Evolutionary conservation across 2,113 vertebrate species (phyloP).

Genomic region (Ursus arctos): DNA sequence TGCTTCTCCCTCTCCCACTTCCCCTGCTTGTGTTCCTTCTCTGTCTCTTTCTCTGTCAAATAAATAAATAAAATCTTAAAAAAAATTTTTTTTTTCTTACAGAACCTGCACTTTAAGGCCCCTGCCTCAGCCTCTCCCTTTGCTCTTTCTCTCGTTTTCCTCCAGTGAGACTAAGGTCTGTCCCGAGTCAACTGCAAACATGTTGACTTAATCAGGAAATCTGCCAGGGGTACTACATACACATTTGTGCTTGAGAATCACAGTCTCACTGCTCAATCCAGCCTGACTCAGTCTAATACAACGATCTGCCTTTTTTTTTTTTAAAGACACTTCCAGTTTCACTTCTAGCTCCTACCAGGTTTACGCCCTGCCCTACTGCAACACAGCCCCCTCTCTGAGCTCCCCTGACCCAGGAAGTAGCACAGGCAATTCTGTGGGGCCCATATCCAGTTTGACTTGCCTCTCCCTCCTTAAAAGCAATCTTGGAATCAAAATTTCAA

Average conservation of each 20-base stretch:
- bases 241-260: constrained; percentile 10
- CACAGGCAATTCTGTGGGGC: neutral
- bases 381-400: neutral
- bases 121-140: neutral
- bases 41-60: too few species aligned
- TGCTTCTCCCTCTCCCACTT: too few species aligned
- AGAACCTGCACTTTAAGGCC: constrained; percentile 9
- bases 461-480: constrained; percentile 52
- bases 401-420: constrained; percentile 46
- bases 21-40: too few species aligned
- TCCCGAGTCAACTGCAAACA: neutral
- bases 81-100: too few species aligned
- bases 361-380: neutral
- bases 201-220: neutral
- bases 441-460: constrained; percentile 11
- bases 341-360: constrained; percentile 60
- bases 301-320: neutral
- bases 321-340: constrained; percentile 67
- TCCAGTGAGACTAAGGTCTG: neutral
- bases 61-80: too few species aligned
- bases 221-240: neutral
- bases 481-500: constrained; percentile 43
- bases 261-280: neutral
- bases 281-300: neutral
- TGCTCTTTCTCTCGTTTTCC: constrained; percentile 7